Percentiles rank a stretch among this genome's conserved stretches.
Conservation (phyloP, 2,797 vertebrate species). For the Acrocephalus scirpaceus region DNA sequence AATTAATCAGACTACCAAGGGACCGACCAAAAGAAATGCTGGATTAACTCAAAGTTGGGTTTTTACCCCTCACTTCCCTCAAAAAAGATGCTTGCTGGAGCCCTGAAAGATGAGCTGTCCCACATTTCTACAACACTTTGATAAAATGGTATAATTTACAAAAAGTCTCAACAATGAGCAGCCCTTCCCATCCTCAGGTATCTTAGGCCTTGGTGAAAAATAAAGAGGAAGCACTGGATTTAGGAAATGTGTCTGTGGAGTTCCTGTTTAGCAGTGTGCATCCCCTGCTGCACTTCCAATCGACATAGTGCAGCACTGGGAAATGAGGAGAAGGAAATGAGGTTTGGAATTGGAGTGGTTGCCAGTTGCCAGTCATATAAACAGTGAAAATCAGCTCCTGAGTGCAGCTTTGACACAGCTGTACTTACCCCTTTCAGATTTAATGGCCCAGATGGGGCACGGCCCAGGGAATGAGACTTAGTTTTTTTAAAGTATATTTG, state of each 20-base stretch:
- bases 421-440: constrained; percentile 11
- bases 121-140: neutral
- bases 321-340: neutral
- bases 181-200: neutral
- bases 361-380: neutral
- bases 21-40: neutral
- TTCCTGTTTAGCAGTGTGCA: neutral
- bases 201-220: neutral
- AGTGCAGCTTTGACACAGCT: constrained; percentile 6
- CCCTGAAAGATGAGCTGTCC: neutral
- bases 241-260: neutral
- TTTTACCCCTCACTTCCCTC: neutral
- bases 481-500: neutral
- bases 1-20: constrained; percentile 1
- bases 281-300: neutral
- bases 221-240: neutral
- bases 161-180: neutral
- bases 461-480: neutral
- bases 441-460: constrained; percentile 40
- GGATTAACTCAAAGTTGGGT: neutral
- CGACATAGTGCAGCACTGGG: neutral
- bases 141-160: neutral
- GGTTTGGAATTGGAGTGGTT: neutral
- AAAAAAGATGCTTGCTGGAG: neutral
- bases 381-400: neutral